A percentile compares a stretch with the other conserved stretches of the same genome.
Evolutionary conservation across 2,797 vertebrate genomes (phyloP).

Genomic region (Heteromormyrus szaboi): DNA sequence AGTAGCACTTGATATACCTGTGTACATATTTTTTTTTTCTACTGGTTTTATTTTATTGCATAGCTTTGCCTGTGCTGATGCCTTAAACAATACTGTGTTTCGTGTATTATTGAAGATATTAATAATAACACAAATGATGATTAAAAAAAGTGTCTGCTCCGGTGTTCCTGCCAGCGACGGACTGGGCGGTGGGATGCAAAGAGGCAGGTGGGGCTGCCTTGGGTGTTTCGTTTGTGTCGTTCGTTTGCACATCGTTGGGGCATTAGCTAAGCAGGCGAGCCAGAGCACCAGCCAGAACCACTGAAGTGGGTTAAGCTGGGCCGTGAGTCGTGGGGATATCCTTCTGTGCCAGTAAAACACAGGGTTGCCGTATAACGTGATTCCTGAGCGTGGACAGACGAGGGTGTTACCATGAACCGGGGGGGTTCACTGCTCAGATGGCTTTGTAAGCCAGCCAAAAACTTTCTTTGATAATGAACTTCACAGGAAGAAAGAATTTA

Average conservation of each 20-base stretch:
- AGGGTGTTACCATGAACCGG: neutral
- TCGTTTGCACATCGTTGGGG: conserved; percentile 27
- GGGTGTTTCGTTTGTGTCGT: conserved; percentile 17
- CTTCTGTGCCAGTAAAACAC: neutral
- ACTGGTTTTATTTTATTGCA: conserved; percentile 51
- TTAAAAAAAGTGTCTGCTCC: conserved; percentile 25
- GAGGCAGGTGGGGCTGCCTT: neutral
- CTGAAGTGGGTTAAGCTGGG: conserved; percentile 37
- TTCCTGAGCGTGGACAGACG: neutral
- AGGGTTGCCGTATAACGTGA: neutral
- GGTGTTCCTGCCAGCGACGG: conserved; percentile 18
- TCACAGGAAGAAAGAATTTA: neutral
- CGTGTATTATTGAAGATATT: conserved; percentile 20
- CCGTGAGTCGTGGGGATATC: neutral
- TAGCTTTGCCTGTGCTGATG: conserved; percentile 58
- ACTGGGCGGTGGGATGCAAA: neutral
- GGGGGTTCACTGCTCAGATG: neutral
- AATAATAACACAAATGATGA: conserved; percentile 19
- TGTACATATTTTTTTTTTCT: conserved; percentile 64
- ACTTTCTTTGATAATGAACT: neutral
- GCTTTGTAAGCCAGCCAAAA: neutral
- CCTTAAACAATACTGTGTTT: conserved; percentile 58
- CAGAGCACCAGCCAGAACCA: conserved; percentile 33
- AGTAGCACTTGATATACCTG: conserved; percentile 58
- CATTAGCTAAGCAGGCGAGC: neutral